These are phyloP conservation scores for Pomatorhinus ruficollis DNA, from an alignment of 2,113 vertebrate genomes.

Conservation along the genomic window DNA sequence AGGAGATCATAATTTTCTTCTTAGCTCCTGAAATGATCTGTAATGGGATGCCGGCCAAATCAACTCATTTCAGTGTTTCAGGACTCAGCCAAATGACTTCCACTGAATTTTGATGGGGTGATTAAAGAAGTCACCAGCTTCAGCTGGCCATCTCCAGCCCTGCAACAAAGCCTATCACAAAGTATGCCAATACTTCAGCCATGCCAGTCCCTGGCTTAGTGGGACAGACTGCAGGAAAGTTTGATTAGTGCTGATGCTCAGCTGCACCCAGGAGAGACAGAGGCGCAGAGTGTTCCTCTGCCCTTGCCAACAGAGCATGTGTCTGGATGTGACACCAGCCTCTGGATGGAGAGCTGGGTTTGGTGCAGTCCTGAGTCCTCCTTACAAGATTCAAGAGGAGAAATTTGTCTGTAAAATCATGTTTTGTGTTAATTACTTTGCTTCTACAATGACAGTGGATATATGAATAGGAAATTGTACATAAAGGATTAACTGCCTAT, in stretches of 20 bases:
- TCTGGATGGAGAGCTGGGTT: background rate
- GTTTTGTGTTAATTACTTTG: background rate
- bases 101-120: slow-evolving; percentile 4
- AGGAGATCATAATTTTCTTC: slow-evolving; percentile 5
- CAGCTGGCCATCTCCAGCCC: background rate
- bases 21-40: background rate
- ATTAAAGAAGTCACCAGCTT: slow-evolving; percentile 29
- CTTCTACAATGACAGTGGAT: background rate
- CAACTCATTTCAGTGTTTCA: background rate
- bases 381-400: background rate
- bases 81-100: background rate
- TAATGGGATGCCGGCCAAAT: background rate
- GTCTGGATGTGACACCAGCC: background rate
- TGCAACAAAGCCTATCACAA: background rate
- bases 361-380: background rate
- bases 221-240: background rate
- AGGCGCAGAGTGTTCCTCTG: background rate
- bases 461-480: background rate
- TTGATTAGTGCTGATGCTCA: background rate
- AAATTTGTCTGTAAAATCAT: background rate
- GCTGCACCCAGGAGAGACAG: background rate
- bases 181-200: background rate
- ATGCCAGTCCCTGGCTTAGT: background rate
- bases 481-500: background rate
- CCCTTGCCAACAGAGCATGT: background rate